Evolutionary conservation across 2,797 vertebrate species (phyloP).

Genomic region (Xiphophorus birchmanni): DNA sequence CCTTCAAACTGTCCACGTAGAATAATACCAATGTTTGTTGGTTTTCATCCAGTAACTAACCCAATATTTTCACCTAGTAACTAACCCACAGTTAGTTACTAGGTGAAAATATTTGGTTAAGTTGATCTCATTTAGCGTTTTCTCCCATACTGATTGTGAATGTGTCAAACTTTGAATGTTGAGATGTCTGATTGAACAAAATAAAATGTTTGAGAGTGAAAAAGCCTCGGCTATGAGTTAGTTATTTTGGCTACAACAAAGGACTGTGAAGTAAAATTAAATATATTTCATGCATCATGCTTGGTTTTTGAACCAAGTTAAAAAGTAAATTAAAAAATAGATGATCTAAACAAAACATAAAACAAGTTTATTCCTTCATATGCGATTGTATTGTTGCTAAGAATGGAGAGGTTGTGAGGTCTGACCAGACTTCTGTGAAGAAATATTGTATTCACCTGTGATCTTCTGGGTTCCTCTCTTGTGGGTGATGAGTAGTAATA

Average conservation of each 20-base stretch:
- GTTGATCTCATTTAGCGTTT: neutral
- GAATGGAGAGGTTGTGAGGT: neutral
- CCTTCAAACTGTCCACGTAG: neutral
- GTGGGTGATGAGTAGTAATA: conserved; percentile 96
- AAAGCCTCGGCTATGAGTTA: neutral
- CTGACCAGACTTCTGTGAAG: conserved; percentile 4
- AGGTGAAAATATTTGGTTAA: neutral
- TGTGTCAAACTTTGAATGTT: neutral
- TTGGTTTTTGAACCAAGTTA: neutral
- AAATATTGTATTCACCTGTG: conserved; percentile 85
- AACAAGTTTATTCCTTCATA: neutral
- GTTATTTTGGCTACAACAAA: neutral
- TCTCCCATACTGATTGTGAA: neutral
- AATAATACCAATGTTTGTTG: neutral
- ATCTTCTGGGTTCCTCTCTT: conserved; percentile 91
- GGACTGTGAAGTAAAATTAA: neutral
- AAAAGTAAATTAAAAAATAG: neutral
- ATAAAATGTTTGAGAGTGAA: neutral
- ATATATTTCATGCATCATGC: neutral
- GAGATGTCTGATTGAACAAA: neutral
- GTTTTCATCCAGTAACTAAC: too few species aligned
- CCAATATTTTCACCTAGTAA: too few species aligned
- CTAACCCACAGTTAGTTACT: neutral
- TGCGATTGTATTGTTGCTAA: neutral
- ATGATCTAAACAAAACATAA: neutral